phyloP scores from a whole-genome alignment of 1,140 invertebrate species.

The Cardiocondyla obscurior region DNA sequence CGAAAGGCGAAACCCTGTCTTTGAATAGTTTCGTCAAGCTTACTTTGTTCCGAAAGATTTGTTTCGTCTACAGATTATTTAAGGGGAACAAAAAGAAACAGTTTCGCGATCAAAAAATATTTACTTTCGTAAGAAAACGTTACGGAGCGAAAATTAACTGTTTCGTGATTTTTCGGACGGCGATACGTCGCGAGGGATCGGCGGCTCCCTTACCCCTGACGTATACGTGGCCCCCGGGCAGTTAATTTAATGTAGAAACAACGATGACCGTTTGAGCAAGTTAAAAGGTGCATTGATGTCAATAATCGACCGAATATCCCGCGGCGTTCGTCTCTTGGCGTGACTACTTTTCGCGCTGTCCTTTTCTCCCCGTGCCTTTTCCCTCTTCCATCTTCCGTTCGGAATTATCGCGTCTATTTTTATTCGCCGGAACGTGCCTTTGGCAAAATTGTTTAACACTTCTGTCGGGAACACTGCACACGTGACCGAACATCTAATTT shows the following conservation, averaged over 20 bases:
- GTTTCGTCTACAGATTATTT: neutral
- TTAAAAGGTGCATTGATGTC: conserved; percentile 75
- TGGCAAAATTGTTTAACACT: conserved; percentile 56
- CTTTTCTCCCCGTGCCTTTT: neutral
- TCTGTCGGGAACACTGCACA: conserved; percentile 37
- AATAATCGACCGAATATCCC: conserved; percentile 65
- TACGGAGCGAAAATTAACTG: neutral
- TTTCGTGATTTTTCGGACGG: neutral
- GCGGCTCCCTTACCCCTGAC: too few relatives aligned
- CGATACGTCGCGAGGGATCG: neutral
- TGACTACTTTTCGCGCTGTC: neutral
- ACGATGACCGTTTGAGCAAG: conserved; percentile 73
- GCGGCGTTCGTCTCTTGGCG: neutral
- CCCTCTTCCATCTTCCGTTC: conserved; percentile 25
- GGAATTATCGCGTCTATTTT: conserved; percentile 47
- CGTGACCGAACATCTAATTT: conserved; percentile 47
- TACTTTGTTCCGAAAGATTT: neutral
- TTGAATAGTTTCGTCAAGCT: neutral
- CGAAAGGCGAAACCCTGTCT: neutral
- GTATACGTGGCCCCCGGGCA: conserved; percentile 53
- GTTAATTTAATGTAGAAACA: conserved; percentile 67
- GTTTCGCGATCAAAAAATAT: neutral
- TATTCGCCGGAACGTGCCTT: conserved; percentile 46
- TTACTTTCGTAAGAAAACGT: neutral
- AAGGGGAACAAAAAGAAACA: neutral